A percentile compares a stretch with the other conserved stretches of the same genome.
Evolutionary conservation across 35 echinoderm and acorn worm species (phyloP).

Genomic region (Heliocidaris tuberculata): DNA sequence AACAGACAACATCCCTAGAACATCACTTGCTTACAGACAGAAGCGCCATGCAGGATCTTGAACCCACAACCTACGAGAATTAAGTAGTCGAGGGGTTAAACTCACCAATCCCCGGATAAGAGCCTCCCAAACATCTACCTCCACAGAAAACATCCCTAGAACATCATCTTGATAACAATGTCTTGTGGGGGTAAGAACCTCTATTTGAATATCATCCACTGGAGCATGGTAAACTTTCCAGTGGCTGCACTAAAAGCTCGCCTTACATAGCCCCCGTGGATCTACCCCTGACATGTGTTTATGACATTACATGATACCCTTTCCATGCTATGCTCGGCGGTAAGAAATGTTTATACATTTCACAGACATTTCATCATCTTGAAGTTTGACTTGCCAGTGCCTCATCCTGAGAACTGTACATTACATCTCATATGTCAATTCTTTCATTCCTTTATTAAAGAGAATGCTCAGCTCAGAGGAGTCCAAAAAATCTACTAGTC

Average conservation of each 20-base stretch:
- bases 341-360: conserved; percentile 1
- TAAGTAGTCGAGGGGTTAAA: too few relatives aligned
- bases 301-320: not conserved
- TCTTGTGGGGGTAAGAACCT: not conserved
- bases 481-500: not conserved
- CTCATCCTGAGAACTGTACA: not conserved
- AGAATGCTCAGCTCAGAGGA: not conserved
- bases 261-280: not conserved
- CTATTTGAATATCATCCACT: not conserved
- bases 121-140: too few relatives aligned
- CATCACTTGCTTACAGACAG: too few relatives aligned
- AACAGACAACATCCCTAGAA: too few relatives aligned
- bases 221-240: not conserved
- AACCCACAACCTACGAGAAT: too few relatives aligned
- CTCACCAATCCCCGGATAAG: too few relatives aligned
- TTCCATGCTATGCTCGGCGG: not conserved
- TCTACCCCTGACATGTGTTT: not conserved
- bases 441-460: not conserved
- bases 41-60: too few relatives aligned
- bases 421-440: not conserved
- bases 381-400: not conserved
- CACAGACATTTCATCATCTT: conserved; percentile 10
- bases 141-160: not conserved
- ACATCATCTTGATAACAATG: not conserved
- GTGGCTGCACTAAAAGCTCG: not conserved